These are phyloP conservation scores for Pangasius sanitwongsei DNA, from an alignment of 2,797 vertebrate species.

Conservation along the genomic window DNA sequence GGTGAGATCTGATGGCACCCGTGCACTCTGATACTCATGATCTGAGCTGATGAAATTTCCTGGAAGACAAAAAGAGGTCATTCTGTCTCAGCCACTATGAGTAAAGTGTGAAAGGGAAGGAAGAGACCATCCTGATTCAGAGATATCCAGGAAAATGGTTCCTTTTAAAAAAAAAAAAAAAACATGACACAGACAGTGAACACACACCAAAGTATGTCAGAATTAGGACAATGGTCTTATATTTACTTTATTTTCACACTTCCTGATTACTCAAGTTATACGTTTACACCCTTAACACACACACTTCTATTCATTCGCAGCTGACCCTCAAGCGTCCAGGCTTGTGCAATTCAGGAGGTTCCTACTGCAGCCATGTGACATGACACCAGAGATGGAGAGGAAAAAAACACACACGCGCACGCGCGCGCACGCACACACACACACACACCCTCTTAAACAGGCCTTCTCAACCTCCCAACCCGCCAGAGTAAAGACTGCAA, in stretches of 20 bases:
- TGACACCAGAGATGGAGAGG: conserved; percentile 21
- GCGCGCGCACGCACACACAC: not conserved
- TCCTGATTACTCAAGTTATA: not conserved
- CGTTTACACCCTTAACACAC: not conserved
- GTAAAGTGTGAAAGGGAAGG: not conserved
- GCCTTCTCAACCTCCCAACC: not conserved
- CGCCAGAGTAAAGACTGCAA: not conserved
- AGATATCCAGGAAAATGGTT: not conserved
- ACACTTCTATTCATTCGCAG: not conserved
- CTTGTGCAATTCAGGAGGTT: conserved; percentile 37
- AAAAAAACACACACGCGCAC: not conserved
- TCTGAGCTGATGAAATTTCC: not conserved
- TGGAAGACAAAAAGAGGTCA: not conserved
- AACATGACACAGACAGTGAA: not conserved
- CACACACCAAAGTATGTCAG: not conserved
- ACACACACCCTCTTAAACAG: not conserved
- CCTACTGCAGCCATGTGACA: conserved; percentile 37
- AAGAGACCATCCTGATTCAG: not conserved
- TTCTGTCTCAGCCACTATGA: not conserved
- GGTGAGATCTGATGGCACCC: not conserved
- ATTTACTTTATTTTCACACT: not conserved
- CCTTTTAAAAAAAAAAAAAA: not conserved
- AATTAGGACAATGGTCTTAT: not conserved
- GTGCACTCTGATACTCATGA: not conserved
- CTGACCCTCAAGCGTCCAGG: not conserved